phyloP scores from a whole-genome alignment of 1,140 invertebrate species.

The Macrotrachela quadricornifera region DNA sequence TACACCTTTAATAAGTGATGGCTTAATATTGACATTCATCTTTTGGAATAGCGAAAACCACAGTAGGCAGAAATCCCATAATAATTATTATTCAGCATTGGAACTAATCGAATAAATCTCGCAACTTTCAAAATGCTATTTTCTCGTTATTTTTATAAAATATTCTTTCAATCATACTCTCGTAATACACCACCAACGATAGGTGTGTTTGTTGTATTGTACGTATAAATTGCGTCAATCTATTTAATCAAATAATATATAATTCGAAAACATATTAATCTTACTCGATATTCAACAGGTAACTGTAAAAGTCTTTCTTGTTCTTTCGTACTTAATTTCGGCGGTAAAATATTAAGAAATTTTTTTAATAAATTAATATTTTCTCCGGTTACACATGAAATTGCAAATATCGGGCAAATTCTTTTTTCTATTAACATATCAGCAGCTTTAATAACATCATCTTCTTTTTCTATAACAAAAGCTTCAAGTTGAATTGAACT shows the following conservation, averaged over 20 bases:
- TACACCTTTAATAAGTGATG: no score
- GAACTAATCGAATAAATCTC: no score
- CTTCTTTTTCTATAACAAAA: conserved; percentile 71
- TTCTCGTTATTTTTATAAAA: no score
- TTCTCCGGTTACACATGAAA: conserved; percentile 78
- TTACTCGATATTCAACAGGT: conserved; percentile 29
- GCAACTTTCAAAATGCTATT: no score
- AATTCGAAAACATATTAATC: neutral
- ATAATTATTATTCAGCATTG: no score
- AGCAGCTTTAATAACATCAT: conserved; percentile 85
- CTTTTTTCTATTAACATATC: conserved; percentile 51
- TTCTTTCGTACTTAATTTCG: conserved; percentile 45
- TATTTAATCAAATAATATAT: conserved; percentile 19
- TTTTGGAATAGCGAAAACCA: no score
- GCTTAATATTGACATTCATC: no score
- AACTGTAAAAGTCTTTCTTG: conserved; percentile 38
- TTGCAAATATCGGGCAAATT: conserved; percentile 55
- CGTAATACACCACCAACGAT: conserved; percentile 45
- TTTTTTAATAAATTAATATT: conserved; percentile 40
- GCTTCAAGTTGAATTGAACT: conserved; percentile 69
- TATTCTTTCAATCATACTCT: no score
- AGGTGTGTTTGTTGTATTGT: conserved; percentile 21
- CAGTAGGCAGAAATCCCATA: no score
- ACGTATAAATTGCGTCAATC: conserved; percentile 4
- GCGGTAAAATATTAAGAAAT: conserved; percentile 53